Percentiles rank a stretch among this genome's conserved stretches.
phyloP scores from a whole-genome alignment of 1,140 invertebrate genomes.

The Nasonia giraulti region DNA sequence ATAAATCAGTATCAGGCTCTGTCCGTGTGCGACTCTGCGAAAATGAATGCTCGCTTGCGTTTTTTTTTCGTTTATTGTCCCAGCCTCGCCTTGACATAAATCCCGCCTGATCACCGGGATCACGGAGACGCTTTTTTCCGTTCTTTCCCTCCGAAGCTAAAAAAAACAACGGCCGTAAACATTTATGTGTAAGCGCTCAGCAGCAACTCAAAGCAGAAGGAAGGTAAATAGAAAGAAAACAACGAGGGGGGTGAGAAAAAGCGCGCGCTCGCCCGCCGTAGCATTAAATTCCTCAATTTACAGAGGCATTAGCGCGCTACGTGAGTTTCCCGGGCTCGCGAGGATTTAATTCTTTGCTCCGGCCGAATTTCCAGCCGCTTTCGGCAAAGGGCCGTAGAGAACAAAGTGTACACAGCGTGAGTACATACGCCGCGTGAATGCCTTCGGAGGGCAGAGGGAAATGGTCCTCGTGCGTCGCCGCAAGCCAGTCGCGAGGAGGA shows the following conservation, averaged over 20 bases:
- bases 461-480: constrained; percentile 23
- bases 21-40: background rate
- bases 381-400: constrained; percentile 41
- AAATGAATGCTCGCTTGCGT: constrained; percentile 1
- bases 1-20: background rate
- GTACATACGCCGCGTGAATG: background rate
- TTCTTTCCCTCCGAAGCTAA: background rate
- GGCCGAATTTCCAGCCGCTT: constrained; percentile 9
- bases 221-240: background rate
- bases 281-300: constrained; percentile 52
- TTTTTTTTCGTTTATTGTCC: constrained; percentile 17
- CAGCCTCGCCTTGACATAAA: constrained; percentile 5
- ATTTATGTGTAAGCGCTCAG: background rate
- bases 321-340: constrained; percentile 16
- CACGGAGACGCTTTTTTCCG: background rate
- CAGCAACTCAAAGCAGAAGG: background rate
- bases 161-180: constrained; percentile 1
- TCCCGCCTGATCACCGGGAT: constrained; percentile 23
- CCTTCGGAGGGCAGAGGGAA: background rate
- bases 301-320: constrained; percentile 30
- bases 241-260: background rate
- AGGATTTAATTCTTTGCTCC: constrained; percentile 36
- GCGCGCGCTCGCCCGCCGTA: background rate
- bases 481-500: background rate
- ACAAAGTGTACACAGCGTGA: background rate